phyloP scores from a whole-genome alignment of 1,140 invertebrate species.

The Choristoneura fumiferana region DNA sequence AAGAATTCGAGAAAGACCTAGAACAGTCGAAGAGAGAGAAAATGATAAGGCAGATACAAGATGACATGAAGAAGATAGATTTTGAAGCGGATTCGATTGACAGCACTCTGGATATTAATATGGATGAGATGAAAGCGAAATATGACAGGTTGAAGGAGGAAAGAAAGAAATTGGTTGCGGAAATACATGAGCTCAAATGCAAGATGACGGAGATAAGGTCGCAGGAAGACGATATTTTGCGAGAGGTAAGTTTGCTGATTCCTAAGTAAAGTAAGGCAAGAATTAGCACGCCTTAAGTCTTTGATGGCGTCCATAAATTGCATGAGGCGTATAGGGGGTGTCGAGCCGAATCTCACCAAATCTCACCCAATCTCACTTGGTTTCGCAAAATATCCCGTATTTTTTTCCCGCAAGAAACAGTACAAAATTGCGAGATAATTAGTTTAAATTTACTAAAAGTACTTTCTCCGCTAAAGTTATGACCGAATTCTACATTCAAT shows the following conservation, averaged over 20 bases:
- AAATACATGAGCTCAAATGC: constrained; percentile 83
- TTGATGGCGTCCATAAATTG: too few species aligned
- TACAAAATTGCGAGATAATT: too few species aligned
- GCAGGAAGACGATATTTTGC: constrained; percentile 89
- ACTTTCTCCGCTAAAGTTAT: too few species aligned
- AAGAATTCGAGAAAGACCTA: constrained; percentile 72
- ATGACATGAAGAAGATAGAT: constrained; percentile 59
- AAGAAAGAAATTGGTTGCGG: constrained; percentile 77
- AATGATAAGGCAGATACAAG: constrained; percentile 57
- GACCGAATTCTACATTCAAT: too few species aligned
- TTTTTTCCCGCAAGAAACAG: too few species aligned
- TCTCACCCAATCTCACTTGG: too few species aligned
- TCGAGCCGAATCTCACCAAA: too few species aligned
- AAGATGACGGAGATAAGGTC: constrained; percentile 89
- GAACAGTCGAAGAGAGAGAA: constrained; percentile 65
- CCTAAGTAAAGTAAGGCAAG: too few species aligned
- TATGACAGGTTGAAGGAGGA: constrained; percentile 78
- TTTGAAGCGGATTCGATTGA: constrained; percentile 65
- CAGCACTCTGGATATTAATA: constrained; percentile 58
- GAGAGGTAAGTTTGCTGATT: constrained; percentile 88
- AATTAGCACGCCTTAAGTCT: too few species aligned
- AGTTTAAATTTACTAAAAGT: too few species aligned
- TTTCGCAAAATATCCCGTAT: too few species aligned
- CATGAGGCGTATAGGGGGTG: too few species aligned
- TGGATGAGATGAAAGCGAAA: constrained; percentile 70